Conservation (phyloP, 2,113 vertebrate genomes). For the Pterocles orientalis region DNA sequence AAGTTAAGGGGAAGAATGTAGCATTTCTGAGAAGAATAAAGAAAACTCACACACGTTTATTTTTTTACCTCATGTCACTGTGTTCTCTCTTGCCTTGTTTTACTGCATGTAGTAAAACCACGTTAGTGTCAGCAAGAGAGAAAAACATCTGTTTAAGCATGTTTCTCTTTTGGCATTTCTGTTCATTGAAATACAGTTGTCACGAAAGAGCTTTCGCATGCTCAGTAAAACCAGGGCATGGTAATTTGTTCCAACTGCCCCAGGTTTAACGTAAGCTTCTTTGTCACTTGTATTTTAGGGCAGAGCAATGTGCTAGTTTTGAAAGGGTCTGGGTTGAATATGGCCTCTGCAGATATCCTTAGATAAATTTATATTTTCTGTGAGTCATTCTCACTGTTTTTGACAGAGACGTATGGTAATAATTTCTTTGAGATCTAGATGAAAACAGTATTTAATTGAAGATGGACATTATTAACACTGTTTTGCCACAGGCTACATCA, state of each 20-base stretch:
- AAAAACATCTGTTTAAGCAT: background rate
- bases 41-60: accelerated
- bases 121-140: background rate
- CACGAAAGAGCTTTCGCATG: accelerated
- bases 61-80: background rate
- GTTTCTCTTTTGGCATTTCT: background rate
- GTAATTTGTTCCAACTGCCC: background rate
- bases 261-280: background rate
- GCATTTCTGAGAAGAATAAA: background rate
- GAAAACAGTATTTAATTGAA: background rate
- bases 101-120: background rate
- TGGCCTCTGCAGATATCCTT: background rate
- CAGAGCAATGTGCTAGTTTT: background rate
- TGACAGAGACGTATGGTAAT: background rate
- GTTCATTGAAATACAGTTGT: background rate
- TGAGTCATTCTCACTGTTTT: background rate
- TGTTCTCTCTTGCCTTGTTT: background rate
- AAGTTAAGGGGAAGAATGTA: background rate
- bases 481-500: background rate
- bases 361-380: background rate
- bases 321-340: background rate
- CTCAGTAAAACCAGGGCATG: background rate
- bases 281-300: accelerated
- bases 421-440: background rate
- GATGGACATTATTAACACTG: background rate